Conservation (phyloP, 2,888 invertebrate species). For the Morinoia aosen region DNA sequence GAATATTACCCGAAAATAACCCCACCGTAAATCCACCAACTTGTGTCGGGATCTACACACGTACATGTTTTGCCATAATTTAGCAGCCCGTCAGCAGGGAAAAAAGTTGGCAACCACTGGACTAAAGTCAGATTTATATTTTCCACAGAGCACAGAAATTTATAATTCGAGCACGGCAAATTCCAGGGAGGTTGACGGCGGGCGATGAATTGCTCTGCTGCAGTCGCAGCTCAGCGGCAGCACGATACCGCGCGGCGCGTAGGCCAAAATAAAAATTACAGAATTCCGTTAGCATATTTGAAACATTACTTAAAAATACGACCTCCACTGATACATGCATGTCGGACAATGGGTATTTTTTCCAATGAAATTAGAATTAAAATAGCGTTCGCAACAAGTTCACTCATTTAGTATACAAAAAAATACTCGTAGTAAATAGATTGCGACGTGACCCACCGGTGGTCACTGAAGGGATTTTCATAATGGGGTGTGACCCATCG, state of each 20-base stretch:
- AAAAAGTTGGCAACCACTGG: neutral
- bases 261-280: neutral
- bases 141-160: neutral
- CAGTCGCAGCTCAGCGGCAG: neutral
- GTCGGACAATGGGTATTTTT: neutral
- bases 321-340: neutral
- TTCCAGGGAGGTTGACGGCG: neutral
- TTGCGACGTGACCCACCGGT: too few species aligned
- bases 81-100: neutral
- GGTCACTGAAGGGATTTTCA: too few species aligned
- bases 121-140: neutral
- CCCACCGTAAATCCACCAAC: neutral
- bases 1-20: neutral
- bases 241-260: neutral
- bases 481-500: too few species aligned
- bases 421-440: too few species aligned
- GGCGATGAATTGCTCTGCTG: neutral
- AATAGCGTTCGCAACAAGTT: neutral
- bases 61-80: constrained; percentile 1
- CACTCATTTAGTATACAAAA: neutral
- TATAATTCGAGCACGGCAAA: neutral
- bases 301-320: neutral
- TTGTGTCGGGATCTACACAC: neutral
- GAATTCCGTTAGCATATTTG: neutral
- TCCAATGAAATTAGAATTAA: neutral